Percentiles rank a stretch among this genome's conserved stretches.
Evolutionary conservation across 2,797 vertebrate species (phyloP).

Genomic region (Sebastolobus altivelis): DNA sequence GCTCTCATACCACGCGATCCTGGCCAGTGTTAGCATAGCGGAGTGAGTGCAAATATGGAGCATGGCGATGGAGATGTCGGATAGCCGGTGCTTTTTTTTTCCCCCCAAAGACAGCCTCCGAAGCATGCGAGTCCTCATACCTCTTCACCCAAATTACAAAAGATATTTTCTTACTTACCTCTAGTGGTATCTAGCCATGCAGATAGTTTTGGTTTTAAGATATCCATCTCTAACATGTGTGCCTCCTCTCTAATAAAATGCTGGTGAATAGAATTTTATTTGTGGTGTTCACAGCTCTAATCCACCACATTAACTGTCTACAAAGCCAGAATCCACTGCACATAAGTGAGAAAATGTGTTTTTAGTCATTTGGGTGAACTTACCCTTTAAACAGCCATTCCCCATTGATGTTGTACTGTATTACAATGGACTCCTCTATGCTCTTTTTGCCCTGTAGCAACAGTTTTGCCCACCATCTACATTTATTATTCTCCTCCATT

Average conservation of each 20-base stretch:
- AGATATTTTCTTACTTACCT: not conserved
- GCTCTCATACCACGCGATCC: slow-evolving; percentile 71
- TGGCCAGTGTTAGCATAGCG: slow-evolving; percentile 62
- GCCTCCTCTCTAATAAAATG: not conserved
- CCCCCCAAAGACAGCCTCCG: not conserved
- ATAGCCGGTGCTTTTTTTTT: slow-evolving; percentile 34
- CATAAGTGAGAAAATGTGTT: not conserved
- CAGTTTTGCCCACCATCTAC: not conserved
- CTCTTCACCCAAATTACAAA: not conserved
- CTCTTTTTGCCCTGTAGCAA: not conserved
- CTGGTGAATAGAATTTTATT: not conserved
- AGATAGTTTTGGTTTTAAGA: slow-evolving; percentile 4
- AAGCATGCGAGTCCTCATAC: not conserved
- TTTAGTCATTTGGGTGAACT: not conserved
- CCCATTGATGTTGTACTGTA: not conserved
- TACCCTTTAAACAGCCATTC: not conserved
- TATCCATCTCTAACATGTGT: not conserved
- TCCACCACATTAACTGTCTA: not conserved
- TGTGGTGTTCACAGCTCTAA: not conserved
- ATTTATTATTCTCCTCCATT: not conserved
- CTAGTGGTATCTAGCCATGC: not conserved
- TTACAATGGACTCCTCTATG: not conserved
- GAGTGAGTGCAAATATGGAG: slow-evolving; percentile 64
- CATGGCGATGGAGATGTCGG: slow-evolving; percentile 37
- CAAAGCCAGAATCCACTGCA: not conserved